Evolutionary conservation across 2,888 invertebrate genomes (phyloP).

Genomic region (Pycnomerus fuliginosus): DNA sequence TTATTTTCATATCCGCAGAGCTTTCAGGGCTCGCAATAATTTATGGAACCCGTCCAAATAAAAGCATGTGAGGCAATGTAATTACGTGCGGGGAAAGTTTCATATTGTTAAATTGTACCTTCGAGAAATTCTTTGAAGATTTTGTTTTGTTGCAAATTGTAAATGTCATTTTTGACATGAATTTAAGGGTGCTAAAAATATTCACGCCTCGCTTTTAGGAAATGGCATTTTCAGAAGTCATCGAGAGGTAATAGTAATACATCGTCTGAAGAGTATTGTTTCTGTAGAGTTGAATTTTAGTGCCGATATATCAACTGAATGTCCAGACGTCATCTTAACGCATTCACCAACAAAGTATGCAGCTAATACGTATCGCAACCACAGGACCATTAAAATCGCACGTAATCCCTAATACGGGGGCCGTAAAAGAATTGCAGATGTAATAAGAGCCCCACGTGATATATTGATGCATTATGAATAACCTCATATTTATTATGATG

Average conservation of each 20-base stretch:
- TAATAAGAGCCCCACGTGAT: slow-evolving; percentile 9
- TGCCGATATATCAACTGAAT: slow-evolving; percentile 18
- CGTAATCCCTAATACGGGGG: slow-evolving; percentile 4
- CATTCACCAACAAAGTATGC: slow-evolving; percentile 15
- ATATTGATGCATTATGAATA: slow-evolving; percentile 17
- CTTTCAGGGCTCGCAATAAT: slow-evolving; percentile 11
- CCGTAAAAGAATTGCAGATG: slow-evolving; percentile 6
- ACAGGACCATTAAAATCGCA: too few species aligned
- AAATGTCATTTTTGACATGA: slow-evolving; percentile 19
- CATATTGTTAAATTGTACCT: slow-evolving; percentile 9
- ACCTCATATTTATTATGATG: slow-evolving; percentile 11
- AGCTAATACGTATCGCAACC: too few species aligned
- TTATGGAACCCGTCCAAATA: slow-evolving; percentile 4
- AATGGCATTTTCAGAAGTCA: slow-evolving; percentile 20
- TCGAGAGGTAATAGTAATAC: slow-evolving; percentile 12
- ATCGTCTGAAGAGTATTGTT: slow-evolving; percentile 14
- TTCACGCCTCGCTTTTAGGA: slow-evolving; percentile 15
- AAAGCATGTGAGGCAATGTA: slow-evolving; percentile 8
- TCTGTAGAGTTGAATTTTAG: slow-evolving; percentile 17
- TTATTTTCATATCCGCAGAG: slow-evolving; percentile 2
- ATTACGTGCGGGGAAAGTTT: slow-evolving; percentile 8
- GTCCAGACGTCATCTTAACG: slow-evolving; percentile 6
- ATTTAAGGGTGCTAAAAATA: slow-evolving; percentile 21
- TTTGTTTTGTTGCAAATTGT: slow-evolving; percentile 17
- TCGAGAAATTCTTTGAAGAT: slow-evolving; percentile 14